These are phyloP conservation scores for Macaria liturata DNA, from an alignment of 2,888 invertebrate species.

Conservation along the genomic window DNA sequence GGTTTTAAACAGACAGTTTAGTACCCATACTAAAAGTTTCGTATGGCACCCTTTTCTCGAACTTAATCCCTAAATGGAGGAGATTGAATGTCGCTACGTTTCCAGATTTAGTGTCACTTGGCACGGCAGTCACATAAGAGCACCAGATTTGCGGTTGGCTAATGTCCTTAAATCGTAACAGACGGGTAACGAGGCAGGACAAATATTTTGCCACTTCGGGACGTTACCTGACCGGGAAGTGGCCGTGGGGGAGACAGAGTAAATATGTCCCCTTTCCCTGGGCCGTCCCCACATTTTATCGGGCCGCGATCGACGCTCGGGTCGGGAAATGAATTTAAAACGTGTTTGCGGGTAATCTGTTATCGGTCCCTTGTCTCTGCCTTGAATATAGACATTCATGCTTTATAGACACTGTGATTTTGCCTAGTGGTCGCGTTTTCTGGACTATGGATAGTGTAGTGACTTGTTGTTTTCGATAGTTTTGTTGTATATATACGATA, in stretches of 20 bases:
- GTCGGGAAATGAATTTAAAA: constrained; percentile 83
- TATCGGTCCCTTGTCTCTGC: constrained; percentile 82
- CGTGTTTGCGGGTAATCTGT: constrained; percentile 84
- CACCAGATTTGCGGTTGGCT: constrained; percentile 61
- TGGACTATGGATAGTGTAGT: constrained; percentile 26
- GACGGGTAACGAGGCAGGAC: constrained; percentile 72
- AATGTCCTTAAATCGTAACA: constrained; percentile 76
- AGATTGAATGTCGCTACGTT: constrained; percentile 5
- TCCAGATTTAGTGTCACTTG: constrained; percentile 31
- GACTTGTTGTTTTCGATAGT: background rate
- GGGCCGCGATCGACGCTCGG: constrained; percentile 80
- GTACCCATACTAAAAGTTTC: no score
- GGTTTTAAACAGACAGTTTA: no score
- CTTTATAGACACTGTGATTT: constrained; percentile 70
- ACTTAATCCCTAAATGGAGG: constrained; percentile 9
- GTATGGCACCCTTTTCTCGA: background rate
- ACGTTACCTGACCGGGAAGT: constrained; percentile 80
- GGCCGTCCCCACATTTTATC: constrained; percentile 81
- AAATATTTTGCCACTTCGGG: constrained; percentile 81
- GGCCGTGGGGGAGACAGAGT: constrained; percentile 80
- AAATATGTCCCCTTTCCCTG: constrained; percentile 80
- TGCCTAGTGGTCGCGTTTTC: constrained; percentile 35
- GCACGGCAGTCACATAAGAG: constrained; percentile 44
- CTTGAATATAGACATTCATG: constrained; percentile 78
- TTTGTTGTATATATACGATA: no score